Evolutionary conservation across 2,888 invertebrate species (phyloP).

Genomic region (Aethes cnicana): DNA sequence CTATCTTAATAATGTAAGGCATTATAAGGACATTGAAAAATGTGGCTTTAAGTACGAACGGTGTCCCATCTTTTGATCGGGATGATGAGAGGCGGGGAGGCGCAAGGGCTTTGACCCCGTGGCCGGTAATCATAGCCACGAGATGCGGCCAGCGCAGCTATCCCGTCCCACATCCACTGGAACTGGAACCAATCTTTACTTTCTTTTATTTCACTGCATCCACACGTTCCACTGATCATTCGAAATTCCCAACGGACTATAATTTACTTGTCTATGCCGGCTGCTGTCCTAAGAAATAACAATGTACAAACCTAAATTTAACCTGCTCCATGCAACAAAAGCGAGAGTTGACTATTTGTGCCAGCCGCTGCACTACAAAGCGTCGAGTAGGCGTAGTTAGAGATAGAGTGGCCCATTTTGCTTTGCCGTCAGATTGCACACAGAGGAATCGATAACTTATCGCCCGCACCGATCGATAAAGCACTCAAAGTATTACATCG

Average conservation of each 20-base stretch:
- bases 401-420: conserved; percentile 67
- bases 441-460: conserved; percentile 63
- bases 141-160: conserved; percentile 20
- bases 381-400: conserved; percentile 48
- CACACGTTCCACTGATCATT: conserved; percentile 3
- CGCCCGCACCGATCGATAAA: conserved; percentile 65
- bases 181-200: conserved; percentile 15
- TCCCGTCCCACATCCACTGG: conserved; percentile 17
- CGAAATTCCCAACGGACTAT: conserved; percentile 7
- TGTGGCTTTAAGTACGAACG: conserved; percentile 31
- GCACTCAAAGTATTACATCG: conserved; percentile 45
- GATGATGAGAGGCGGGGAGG: conserved; percentile 35
- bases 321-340: conserved; percentile 42
- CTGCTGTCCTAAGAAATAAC: conserved; percentile 21
- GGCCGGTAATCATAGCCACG: conserved; percentile 55
- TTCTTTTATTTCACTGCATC: conserved; percentile 19
- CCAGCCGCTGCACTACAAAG: conserved; percentile 43
- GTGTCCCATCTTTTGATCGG: conserved; percentile 40
- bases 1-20: too few species aligned
- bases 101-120: conserved; percentile 59
- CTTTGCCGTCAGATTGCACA: conserved; percentile 45
- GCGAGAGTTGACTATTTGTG: conserved; percentile 52
- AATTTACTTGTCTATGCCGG: conserved; percentile 16
- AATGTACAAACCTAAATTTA: conserved; percentile 41
- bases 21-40: too few species aligned